These are phyloP conservation scores for Acrobasis consociella DNA, from an alignment of 2,888 invertebrate genomes.

Conservation along the genomic window DNA sequence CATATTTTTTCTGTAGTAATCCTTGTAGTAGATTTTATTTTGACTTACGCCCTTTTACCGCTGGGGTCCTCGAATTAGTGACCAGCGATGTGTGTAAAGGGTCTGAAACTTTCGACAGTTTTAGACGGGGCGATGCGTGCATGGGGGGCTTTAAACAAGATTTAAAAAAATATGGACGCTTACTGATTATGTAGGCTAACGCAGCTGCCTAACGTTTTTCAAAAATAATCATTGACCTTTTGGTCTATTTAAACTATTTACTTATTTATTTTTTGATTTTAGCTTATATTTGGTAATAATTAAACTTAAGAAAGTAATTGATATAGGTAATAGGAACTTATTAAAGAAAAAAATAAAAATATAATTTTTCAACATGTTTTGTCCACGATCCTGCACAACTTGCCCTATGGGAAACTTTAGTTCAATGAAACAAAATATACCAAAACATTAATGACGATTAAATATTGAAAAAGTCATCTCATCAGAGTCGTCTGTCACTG, in stretches of 20 bases:
- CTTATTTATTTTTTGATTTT: background rate
- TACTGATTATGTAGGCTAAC: conserved; percentile 22
- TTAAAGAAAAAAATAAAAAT: background rate
- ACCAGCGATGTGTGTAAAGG: conserved; percentile 75
- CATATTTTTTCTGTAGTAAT: no score
- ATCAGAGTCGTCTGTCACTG: no score
- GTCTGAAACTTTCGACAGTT: conserved; percentile 71
- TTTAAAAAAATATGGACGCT: conserved; percentile 52
- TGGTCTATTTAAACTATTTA: background rate
- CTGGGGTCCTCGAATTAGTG: conserved; percentile 62
- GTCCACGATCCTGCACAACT: no score
- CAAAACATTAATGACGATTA: no score
- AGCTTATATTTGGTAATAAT: no score
- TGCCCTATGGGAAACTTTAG: no score
- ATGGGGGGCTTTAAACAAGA: conserved; percentile 58
- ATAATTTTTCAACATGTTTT: background rate
- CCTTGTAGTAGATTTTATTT: conserved; percentile 11
- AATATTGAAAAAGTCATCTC: no score
- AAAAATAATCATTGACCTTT: conserved; percentile 6
- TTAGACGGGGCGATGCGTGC: conserved; percentile 51
- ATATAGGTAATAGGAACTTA: no score
- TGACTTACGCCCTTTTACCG: conserved; percentile 58
- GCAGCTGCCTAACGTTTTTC: conserved; percentile 15
- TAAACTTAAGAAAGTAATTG: no score
- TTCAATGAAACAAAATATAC: no score